Base-by-base conservation (phyloP, 2,888 invertebrate species). In the Cinara cedri region DNA sequence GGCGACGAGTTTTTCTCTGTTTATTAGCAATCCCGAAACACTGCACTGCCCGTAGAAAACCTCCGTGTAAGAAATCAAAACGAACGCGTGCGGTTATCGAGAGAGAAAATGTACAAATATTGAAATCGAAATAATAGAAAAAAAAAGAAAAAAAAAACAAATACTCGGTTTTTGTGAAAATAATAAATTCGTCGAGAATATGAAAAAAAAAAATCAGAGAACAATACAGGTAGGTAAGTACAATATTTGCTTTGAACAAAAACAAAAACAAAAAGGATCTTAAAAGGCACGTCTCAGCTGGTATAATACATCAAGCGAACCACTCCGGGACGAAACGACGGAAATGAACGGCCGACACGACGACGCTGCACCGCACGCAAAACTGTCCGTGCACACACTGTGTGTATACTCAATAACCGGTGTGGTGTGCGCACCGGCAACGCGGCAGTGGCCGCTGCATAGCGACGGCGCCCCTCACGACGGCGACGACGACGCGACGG, bases 281-380 rank as follows among this genome's bases (percentile, higher is more conserved):
- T 34, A 14, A 72, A 72, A 60, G 49, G 60, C 72, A 49, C 3
- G 6, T 4, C 34, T 4, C 34, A 34, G 3, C 60, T 46, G 13
- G 9, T 57, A n/a, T 65, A 4, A 4, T 34, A n/a, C 34, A 19
- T 26, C 54, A 46, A 57, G 34, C 3, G 49, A 24, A 78, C 57
- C 57, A 16, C 26, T 9, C 46, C 46, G 46, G 60, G 46, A 62
- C 44, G 49, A 13, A 46, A 62, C 72, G 62, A 21, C 34, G 46
- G 46, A 34, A 21, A 55, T 24, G 42, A 60, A 4, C 26, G 51
- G 11, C n/a, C 26, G 21, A 49, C 68, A 19, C 2, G 21, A 26
- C 34, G 21, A 16, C 49, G 49, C 14, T 34, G 60, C 78, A 78
- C 78, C 68, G 24, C 70, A 78, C 78, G 62, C 49, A 34, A 21